Evolutionary conservation across 1,140 invertebrate species (phyloP).

Genomic region (Tetramorium simillimum): DNA sequence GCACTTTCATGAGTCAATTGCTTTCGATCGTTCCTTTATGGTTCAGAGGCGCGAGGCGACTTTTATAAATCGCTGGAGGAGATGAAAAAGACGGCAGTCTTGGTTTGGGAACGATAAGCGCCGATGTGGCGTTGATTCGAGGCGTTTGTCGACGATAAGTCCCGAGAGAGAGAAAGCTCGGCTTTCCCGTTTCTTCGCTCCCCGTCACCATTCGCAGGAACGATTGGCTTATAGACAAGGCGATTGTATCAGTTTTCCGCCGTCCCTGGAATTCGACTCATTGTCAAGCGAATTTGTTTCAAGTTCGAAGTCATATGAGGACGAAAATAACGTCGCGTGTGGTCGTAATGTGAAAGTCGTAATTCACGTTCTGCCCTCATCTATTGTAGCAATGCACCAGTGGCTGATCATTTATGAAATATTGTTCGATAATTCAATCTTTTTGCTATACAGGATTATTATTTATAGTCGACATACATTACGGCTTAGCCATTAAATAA

Average conservation of each 20-base stretch:
- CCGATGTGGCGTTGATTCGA: neutral
- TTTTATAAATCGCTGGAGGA: conserved; percentile 74
- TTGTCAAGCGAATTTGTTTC: conserved; percentile 12
- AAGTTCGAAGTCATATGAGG: neutral
- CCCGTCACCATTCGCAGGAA: neutral
- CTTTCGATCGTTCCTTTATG: conserved; percentile 73
- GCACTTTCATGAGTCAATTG: conserved; percentile 75
- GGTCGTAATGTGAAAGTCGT: neutral
- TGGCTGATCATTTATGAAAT: neutral
- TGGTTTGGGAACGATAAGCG: neutral
- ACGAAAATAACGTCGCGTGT: conserved; percentile 22
- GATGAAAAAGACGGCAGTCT: conserved; percentile 55
- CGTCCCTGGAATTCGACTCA: conserved; percentile 19
- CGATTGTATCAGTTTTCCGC: conserved; percentile 18
- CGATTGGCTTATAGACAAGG: neutral
- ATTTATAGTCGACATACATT: conserved; percentile 6
- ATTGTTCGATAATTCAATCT: conserved; percentile 22
- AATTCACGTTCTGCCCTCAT: conserved; percentile 6
- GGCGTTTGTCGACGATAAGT: conserved; percentile 32
- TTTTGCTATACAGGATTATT: neutral
- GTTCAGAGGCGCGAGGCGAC: conserved; percentile 71
- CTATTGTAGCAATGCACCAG: neutral
- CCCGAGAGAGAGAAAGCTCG: neutral
- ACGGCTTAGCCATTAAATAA: neutral
- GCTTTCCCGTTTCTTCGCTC: conserved; percentile 12